phyloP scores from a whole-genome alignment of 2,888 invertebrate species.

The Fragum sueziense region DNA sequence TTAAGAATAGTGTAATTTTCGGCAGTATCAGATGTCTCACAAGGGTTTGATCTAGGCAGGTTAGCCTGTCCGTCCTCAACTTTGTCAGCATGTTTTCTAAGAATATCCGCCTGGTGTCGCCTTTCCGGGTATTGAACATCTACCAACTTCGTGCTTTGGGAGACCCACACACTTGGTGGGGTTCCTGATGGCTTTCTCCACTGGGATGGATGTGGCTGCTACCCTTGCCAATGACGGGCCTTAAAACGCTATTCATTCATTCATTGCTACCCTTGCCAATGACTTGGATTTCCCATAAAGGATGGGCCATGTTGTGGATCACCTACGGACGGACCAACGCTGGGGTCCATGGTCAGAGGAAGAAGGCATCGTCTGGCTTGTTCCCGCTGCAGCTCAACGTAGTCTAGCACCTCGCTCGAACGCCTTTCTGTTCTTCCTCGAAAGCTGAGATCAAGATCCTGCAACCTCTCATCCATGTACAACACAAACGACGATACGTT shows the following conservation, averaged over 20 bases:
- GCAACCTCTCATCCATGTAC: slow-evolving; percentile 9
- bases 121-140: neutral
- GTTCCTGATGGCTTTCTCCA: neutral
- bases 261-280: no score
- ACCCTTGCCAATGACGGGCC: neutral
- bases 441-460: neutral
- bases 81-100: neutral
- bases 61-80: neutral
- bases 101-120: neutral
- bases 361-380: no score
- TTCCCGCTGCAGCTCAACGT: no score
- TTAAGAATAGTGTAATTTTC: slow-evolving; percentile 2
- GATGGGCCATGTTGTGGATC: no score
- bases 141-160: neutral
- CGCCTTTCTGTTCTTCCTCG: neutral
- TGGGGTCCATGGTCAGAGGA: neutral
- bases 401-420: neutral
- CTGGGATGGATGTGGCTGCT: slow-evolving; percentile 1
- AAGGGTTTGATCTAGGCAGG: neutral
- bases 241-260: no score
- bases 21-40: neutral
- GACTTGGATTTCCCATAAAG: neutral
- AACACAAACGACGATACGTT: neutral
- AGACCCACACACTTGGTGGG: neutral
- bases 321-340: neutral